Evolutionary conservation across 2,113 vertebrate genomes (phyloP).

Genomic region (Chlorodrepanis virens): DNA sequence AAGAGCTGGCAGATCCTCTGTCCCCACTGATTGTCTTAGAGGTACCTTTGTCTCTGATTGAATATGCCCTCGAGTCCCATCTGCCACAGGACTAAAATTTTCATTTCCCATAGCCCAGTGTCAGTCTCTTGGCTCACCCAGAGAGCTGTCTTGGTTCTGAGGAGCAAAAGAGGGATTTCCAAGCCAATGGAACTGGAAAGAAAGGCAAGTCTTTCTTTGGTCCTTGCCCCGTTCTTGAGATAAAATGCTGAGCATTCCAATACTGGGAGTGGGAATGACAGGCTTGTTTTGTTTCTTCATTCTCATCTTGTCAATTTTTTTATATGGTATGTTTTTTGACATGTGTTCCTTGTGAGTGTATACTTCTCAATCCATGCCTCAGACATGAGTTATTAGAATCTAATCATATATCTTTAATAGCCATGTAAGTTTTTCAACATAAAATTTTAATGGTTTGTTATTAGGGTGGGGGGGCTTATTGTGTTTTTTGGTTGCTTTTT

Average conservation of each 20-base stretch:
- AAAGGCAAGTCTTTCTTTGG: not conserved
- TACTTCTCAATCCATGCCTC: not conserved
- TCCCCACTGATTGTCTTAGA: not conserved
- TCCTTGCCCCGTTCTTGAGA: not conserved
- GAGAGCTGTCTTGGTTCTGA: not conserved
- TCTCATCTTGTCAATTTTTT: not conserved
- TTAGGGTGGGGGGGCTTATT: not conserved
- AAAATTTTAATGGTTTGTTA: not conserved
- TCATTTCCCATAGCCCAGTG: not conserved
- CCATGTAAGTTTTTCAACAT: not conserved
- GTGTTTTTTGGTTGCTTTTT: no score
- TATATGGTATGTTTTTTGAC: not conserved
- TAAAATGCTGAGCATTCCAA: not conserved
- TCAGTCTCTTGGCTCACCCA: not conserved
- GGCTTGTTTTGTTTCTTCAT: not conserved
- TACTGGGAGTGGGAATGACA: not conserved
- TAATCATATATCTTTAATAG: not conserved
- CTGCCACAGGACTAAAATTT: not conserved
- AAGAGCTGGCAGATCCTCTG: not conserved
- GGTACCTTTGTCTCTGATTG: not conserved
- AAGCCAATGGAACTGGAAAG: not conserved
- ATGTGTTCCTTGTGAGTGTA: not conserved
- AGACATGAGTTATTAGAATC: not conserved
- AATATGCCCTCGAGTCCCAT: rapidly evolving
- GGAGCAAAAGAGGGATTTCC: not conserved